Evolutionary conservation across 2,888 invertebrate species (phyloP).

Genomic region (Drosophila borborema): DNA sequence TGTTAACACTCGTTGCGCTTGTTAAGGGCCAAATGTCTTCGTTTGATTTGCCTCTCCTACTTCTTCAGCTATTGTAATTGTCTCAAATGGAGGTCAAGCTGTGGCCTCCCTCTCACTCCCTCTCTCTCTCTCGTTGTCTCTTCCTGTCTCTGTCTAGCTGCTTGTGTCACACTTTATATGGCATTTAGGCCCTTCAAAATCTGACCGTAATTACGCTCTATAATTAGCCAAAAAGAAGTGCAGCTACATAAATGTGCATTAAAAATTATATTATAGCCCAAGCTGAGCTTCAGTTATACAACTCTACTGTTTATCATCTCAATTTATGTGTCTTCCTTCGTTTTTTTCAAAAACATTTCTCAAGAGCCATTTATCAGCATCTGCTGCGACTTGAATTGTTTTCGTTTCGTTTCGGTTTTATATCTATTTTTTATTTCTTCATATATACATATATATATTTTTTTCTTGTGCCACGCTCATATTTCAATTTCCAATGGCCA

Average conservation of each 20-base stretch:
- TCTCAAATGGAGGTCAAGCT: conserved; percentile 73
- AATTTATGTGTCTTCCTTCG: conserved; percentile 20
- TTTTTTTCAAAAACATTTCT: conserved; percentile 34
- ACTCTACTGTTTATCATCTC: conserved; percentile 32
- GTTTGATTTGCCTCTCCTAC: conserved; percentile 54
- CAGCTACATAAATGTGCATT: conserved; percentile 1
- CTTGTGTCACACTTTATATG: conserved; percentile 68
- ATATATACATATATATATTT: background rate
- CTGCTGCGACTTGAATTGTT: conserved; percentile 34
- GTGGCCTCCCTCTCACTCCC: conserved; percentile 45
- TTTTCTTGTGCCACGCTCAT: conserved; percentile 42
- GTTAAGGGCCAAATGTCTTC: conserved; percentile 53
- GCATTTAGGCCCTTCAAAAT: conserved; percentile 10
- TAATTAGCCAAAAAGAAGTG: conserved; percentile 8
- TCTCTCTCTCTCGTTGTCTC: background rate
- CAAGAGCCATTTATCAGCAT: conserved; percentile 51
- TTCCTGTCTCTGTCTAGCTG: background rate
- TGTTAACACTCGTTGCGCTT: conserved; percentile 40
- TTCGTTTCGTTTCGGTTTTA: conserved; percentile 24
- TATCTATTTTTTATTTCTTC: conserved; percentile 1
- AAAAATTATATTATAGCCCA: conserved; percentile 9
- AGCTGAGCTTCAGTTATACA: conserved; percentile 11
- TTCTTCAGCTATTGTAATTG: conserved; percentile 54
- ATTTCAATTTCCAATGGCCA: conserved; percentile 59
- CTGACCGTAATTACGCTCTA: conserved; percentile 23